Percentiles rank a stretch among this genome's conserved stretches.
phyloP scores from a whole-genome alignment of 2,888 invertebrate genomes.

The Nemapogon koenigi region DNA sequence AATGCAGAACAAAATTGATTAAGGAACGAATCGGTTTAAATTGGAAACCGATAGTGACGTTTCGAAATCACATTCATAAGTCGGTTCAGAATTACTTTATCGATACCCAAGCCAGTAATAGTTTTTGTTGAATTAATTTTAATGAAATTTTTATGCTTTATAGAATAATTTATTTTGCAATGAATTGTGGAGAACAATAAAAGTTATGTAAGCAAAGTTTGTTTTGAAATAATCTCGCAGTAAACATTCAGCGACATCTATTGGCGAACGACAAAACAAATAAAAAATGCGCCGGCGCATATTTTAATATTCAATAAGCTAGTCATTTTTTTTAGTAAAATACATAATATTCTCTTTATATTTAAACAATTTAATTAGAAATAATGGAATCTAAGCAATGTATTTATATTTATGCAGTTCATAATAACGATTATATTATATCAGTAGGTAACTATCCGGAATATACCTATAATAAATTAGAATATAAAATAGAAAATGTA shows the following conservation, averaged over 20 bases:
- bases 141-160: conserved; percentile 62
- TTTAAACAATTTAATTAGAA: too few species aligned
- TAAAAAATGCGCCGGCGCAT: conserved; percentile 41
- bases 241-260: conserved; percentile 34
- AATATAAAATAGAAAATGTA: too few species aligned
- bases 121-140: conserved; percentile 63
- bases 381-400: too few species aligned
- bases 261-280: not conserved
- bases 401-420: too few species aligned
- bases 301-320: too few species aligned
- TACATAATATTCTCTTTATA: too few species aligned
- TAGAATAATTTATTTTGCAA: conserved; percentile 58
- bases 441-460: too few species aligned
- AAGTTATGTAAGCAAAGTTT: not conserved
- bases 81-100: conserved; percentile 59
- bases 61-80: conserved; percentile 65
- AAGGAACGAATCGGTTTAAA: conserved; percentile 65
- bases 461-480: too few species aligned
- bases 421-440: too few species aligned
- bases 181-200: conserved; percentile 21
- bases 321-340: too few species aligned
- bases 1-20: conserved; percentile 60
- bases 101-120: conserved; percentile 59
- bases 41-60: conserved; percentile 64
- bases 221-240: not conserved